These are phyloP conservation scores for Melanotaenia duboulayi DNA, from an alignment of 2,113 vertebrate genomes.

Conservation along the genomic window DNA sequence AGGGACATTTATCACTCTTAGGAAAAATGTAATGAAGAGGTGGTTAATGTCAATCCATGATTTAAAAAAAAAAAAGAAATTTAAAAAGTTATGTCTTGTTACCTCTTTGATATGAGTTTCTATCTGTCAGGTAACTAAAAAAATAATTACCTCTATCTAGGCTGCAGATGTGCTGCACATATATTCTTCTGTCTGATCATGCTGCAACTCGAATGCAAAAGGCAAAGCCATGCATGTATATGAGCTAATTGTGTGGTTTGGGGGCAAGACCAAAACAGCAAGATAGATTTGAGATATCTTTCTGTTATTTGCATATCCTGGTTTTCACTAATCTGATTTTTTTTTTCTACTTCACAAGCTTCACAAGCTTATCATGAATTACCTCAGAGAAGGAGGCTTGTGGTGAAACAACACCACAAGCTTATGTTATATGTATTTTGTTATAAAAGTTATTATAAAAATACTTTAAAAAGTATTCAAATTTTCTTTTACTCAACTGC, in stretches of 20 bases:
- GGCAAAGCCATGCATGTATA: not conserved
- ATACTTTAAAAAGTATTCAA: constrained; percentile 6
- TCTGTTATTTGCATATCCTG: constrained; percentile 32
- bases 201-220: not conserved
- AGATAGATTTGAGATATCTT: constrained; percentile 29
- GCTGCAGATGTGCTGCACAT: not conserved
- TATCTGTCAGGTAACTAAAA: not conserved
- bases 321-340: constrained; percentile 48
- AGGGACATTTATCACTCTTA: not conserved
- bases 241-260: constrained; percentile 40
- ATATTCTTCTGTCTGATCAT: constrained; percentile 9
- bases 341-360: constrained; percentile 46
- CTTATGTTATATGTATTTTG: not conserved
- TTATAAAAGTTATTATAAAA: not conserved
- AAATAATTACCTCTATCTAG: not conserved
- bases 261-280: constrained; percentile 44
- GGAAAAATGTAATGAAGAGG: not conserved
- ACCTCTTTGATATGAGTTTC: not conserved
- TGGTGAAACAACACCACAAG: not conserved
- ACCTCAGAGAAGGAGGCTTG: constrained; percentile 22
- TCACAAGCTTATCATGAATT: constrained; percentile 32
- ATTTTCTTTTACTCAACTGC: not conserved
- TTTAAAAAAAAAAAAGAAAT: not conserved
- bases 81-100: constrained; percentile 3
- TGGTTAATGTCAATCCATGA: not conserved